Conservation (phyloP, 2,797 vertebrate genomes). For the Helicolenus hilgendorfi region DNA sequence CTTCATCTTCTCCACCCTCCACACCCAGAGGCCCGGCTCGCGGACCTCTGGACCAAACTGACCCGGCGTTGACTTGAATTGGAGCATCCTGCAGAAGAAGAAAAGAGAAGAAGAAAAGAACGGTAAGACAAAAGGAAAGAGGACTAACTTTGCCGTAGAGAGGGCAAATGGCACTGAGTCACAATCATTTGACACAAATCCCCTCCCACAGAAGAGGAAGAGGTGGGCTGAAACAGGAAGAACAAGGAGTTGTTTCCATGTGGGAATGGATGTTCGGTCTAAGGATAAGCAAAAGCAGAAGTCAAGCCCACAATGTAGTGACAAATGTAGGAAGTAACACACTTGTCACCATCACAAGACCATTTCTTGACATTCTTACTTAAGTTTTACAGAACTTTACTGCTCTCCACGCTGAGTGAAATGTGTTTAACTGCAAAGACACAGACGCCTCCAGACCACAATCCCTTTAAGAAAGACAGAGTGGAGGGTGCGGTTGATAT, state of each 20-base stretch:
- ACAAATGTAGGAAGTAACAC: background rate
- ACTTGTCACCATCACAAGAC: background rate
- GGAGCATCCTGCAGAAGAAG: constrained; percentile 84
- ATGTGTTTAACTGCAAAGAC: background rate
- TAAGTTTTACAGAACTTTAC: background rate
- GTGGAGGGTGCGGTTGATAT: background rate
- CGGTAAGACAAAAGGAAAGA: background rate
- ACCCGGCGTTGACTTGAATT: constrained; percentile 80
- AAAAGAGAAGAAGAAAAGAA: background rate
- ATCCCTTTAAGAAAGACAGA: background rate
- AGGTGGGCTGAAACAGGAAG: constrained; percentile 5
- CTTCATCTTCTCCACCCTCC: constrained; percentile 95
- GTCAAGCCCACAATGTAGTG: background rate
- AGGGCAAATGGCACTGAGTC: background rate
- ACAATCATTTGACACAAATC: background rate
- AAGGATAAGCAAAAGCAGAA: constrained; percentile 40
- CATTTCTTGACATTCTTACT: background rate
- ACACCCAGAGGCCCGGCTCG: constrained; percentile 88
- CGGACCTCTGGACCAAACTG: constrained; percentile 87
- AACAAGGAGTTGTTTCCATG: background rate
- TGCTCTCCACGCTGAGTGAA: background rate
- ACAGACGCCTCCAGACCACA: background rate
- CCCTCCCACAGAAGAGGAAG: background rate
- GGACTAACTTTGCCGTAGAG: background rate
- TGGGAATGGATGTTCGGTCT: background rate